Base-by-base conservation (phyloP, 2,888 invertebrate genomes). In the Geotrupes spiniger region DNA sequence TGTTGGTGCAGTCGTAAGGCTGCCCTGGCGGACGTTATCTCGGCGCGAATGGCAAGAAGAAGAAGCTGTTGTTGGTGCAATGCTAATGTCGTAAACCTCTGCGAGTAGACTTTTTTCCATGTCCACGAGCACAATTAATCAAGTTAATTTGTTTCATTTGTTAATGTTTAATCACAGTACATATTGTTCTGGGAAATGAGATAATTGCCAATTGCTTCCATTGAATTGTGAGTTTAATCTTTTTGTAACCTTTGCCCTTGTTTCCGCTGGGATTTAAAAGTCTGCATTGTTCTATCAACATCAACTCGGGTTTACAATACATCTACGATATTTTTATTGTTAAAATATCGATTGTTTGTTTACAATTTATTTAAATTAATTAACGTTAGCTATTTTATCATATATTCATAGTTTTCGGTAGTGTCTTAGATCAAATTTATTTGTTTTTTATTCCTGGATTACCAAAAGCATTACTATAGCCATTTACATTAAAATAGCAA, bases 151-250 rank as follows among this genome's bases (percentile, higher is more conserved):
- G 33, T 33, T 33, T 12, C 33, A 15, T 33, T 33, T 15, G 33
- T 33, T 33, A 33, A 33, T 14, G 33, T 33, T 33, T 33, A 33
- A 33, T 33, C 14, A 33, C 14, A 14, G 33, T 33, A 33, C 33
- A 33, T 33, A 33, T 33, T 33, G 33, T 33, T 33, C 33, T 33
- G 33, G 33, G 33, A 33, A 33, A 33, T 15, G 11, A 33, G 33
- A 33, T 33, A 33, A 33, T 33, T 33, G 33, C 33, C 33, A 33
- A 33, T 33, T 33, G 33, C 33, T 33, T 33, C 33, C 14, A 33
- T 33, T 33, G 33, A 33, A 33, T 33, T 14, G 33, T 15, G 14
- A 33, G 33, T 15, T 33, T 33, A 33, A 33, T 33, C 33, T 33
- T 33, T 33, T 33, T 15, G n/a, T 14, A 33, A 33, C 33, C 33